Base-by-base conservation (phyloP, 2,113 vertebrate genomes). In the Agapornis roseicollis region DNA sequence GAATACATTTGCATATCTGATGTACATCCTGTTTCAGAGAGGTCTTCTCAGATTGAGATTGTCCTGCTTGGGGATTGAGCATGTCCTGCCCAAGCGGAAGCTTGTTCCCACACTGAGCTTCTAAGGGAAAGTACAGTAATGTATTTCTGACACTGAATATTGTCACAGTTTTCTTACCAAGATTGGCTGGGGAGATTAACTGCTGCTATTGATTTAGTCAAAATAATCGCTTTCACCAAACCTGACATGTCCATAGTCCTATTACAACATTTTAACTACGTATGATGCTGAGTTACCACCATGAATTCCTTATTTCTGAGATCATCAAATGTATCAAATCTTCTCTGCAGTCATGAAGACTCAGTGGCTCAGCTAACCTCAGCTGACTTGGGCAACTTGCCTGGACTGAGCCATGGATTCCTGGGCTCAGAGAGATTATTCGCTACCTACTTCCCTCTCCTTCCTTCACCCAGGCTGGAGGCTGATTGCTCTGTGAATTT, bases 401-500 rank as follows among this genome's bases (percentile, higher is more conserved):
- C 55, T 7, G 13, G 65, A 9, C 56, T n/a, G 42, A 74, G 72
- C 15, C 6, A 78, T 9, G 4, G 8, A 52, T 44, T 95, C 16
- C 47, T 18, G 42, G 64, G 52, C 77, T 86, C 77, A 77, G 31
- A 93, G 41, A 0, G 14, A 80, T 79, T 85, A 74, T 93, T 96
- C 89, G 31, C 56, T 79, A 56, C 56, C 77, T 86, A 13, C 27
- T 95, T 92, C 77, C 56, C 72, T 92, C 49, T 96, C 39, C 58
- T 83, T 42, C 64, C n/a, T 64, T 91, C 80, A 47, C 61, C 49
- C 31, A 2, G 5, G 44, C 93, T 93, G 77, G 77, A 83, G 29
- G 77, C 46, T 81, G 90, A 93, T 91, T 94, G 80, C 76, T 93
- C 73, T 72, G 60, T 41, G 94, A 60, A 93, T 90, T 93, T 96